phyloP scores from a whole-genome alignment of 2,888 invertebrate genomes.

The Parochlus steinenii region DNA sequence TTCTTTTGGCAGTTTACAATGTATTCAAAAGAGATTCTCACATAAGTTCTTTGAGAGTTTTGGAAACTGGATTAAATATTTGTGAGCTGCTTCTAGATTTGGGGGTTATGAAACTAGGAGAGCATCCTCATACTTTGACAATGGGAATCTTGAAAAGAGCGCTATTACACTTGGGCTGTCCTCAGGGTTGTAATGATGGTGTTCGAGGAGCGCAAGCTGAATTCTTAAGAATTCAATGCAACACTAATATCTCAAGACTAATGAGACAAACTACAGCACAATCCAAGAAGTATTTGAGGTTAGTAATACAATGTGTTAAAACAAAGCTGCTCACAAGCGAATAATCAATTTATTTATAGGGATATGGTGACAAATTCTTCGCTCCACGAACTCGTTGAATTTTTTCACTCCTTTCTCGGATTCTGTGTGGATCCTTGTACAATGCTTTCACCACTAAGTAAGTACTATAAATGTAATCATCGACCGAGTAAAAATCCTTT shows the following conservation, averaged over 20 bases:
- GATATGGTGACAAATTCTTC: conserved; percentile 64
- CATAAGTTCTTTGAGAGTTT: conserved; percentile 71
- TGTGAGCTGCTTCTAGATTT: conserved; percentile 84
- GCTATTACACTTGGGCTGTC: conserved; percentile 81
- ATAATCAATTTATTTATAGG: no score
- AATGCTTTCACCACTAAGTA: conserved; percentile 72
- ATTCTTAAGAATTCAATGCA: conserved; percentile 74
- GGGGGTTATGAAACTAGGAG: conserved; percentile 51
- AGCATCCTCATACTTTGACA: conserved; percentile 29
- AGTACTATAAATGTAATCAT: conserved; percentile 29
- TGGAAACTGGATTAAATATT: conserved; percentile 84
- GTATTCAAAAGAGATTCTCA: conserved; percentile 71
- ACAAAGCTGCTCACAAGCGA: no score
- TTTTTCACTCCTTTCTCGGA: conserved; percentile 88
- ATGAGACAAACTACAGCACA: conserved; percentile 43
- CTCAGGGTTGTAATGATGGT: conserved; percentile 80
- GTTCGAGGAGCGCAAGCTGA: conserved; percentile 76
- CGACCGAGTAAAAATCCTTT: neutral
- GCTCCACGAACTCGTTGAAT: conserved; percentile 72
- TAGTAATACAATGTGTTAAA: no score
- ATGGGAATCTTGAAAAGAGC: conserved; percentile 29
- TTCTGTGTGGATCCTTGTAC: conserved; percentile 87
- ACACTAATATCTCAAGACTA: conserved; percentile 57
- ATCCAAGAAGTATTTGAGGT: conserved; percentile 36
- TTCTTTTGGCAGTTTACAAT: conserved; percentile 69